phyloP scores from a whole-genome alignment of 1,140 invertebrate species.

The Xylocopa sonorina region DNA sequence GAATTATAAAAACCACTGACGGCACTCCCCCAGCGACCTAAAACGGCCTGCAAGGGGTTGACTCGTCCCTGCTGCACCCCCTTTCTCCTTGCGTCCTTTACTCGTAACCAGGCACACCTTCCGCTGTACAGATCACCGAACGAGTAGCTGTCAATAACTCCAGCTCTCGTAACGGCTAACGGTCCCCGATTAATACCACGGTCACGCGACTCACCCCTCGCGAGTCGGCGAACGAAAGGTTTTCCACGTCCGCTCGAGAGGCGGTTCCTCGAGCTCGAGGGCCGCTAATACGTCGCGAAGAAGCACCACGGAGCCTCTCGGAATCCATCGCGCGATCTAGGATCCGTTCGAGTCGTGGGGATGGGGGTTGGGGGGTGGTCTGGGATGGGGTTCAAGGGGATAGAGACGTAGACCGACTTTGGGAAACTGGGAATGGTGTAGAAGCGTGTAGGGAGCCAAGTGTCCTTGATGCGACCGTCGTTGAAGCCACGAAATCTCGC shows the following conservation, averaged over 20 bases:
- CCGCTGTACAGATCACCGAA: conserved; percentile 18
- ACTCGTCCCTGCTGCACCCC: conserved; percentile 6
- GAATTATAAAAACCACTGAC: conserved; percentile 51
- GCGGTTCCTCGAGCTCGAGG: conserved; percentile 19
- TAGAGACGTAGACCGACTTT: conserved; percentile 70
- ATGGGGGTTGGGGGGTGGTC: conserved; percentile 55
- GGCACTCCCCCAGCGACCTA: conserved; percentile 36
- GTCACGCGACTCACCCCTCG: background rate
- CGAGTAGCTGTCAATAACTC: conserved; percentile 76
- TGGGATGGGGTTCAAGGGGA: conserved; percentile 62
- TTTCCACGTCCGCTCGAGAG: conserved; percentile 20
- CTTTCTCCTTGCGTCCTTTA: background rate
- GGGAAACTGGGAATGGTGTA: conserved; percentile 79
- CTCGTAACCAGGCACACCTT: background rate
- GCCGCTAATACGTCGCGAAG: background rate
- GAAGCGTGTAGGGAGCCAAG: conserved; percentile 82
- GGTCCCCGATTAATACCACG: background rate
- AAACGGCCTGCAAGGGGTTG: conserved; percentile 34
- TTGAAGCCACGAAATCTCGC: conserved; percentile 82
- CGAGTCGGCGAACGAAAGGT: conserved; percentile 27
- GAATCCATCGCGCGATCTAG: conserved; percentile 1
- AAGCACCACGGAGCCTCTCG: conserved; percentile 56
- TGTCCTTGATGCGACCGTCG: conserved; percentile 83
- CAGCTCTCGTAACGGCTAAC: conserved; percentile 63
- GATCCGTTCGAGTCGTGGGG: conserved; percentile 44